Conservation (phyloP, 2,797 vertebrate species). For the Anguilla anguilla region DNA sequence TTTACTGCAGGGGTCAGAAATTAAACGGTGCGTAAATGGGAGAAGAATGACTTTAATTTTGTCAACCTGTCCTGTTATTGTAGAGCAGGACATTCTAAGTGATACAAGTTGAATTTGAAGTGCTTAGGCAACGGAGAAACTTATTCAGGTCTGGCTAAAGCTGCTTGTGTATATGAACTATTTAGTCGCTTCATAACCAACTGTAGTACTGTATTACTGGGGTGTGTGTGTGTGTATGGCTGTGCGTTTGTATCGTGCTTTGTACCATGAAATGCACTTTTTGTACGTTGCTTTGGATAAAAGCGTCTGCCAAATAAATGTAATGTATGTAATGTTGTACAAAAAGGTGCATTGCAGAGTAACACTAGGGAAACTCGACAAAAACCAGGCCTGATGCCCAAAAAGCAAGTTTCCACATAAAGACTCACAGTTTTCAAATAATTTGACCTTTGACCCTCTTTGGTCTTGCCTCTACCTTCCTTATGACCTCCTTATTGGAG, state of each 20-base stretch:
- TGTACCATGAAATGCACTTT: no score
- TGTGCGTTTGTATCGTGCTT: background rate
- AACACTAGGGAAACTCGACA: no score
- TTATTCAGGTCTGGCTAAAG: constrained; percentile 33
- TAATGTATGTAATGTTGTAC: no score
- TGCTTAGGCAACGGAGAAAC: constrained; percentile 62
- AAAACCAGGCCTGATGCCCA: no score
- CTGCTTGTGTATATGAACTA: constrained; percentile 65
- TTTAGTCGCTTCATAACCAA: constrained; percentile 71
- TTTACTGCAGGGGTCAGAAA: constrained; percentile 76
- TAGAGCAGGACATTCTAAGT: constrained; percentile 73
- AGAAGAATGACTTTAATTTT: constrained; percentile 78
- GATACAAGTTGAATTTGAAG: constrained; percentile 75
- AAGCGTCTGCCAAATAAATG: no score
- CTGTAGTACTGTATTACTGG: constrained; percentile 44
- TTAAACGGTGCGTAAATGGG: constrained; percentile 79
- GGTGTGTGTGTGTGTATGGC: constrained; percentile 8
- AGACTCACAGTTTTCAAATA: no score
- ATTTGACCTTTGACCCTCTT: background rate
- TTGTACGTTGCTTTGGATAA: no score
- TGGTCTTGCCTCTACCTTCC: background rate
- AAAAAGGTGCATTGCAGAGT: no score
- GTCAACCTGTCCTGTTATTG: constrained; percentile 79
- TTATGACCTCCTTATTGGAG: background rate
- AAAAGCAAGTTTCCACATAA: background rate